These are phyloP conservation scores for Iselma pallidipennis DNA, from an alignment of 2,888 invertebrate genomes.

Conservation along the genomic window DNA sequence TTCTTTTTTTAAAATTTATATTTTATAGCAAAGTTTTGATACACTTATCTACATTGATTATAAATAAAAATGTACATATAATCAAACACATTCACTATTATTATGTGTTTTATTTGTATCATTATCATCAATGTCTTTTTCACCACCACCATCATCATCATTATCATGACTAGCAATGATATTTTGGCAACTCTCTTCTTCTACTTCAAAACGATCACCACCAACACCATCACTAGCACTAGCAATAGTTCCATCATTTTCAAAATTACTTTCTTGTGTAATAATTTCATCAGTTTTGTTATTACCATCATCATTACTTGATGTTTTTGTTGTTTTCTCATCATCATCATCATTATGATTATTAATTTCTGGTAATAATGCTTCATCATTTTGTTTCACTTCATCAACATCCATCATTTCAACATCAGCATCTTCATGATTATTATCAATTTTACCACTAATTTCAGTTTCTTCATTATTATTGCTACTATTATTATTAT, in stretches of 20 bases:
- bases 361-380: background rate
- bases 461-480: conserved; percentile 23
- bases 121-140: background rate
- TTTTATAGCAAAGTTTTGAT: conserved; percentile 1
- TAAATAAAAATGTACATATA: conserved; percentile 18
- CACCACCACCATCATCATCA: background rate
- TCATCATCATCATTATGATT: background rate
- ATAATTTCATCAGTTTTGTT: conserved; percentile 3
- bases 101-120: conserved; percentile 11
- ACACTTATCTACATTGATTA: conserved; percentile 19
- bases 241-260: conserved; percentile 2
- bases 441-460: background rate
- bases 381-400: background rate
- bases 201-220: background rate
- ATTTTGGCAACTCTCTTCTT: background rate
- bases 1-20: background rate
- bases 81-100: conserved; percentile 22
- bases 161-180: background rate
- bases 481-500: conserved; percentile 34
- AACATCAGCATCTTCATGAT: conserved; percentile 7
- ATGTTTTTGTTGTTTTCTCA: conserved; percentile 4
- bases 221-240: background rate
- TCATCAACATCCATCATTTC: conserved; percentile 8
- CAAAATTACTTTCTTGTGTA: conserved; percentile 6
- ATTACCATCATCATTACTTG: conserved; percentile 1